phyloP scores from a whole-genome alignment of 2,113 vertebrate genomes.

The Macrotis lagotis region DNA sequence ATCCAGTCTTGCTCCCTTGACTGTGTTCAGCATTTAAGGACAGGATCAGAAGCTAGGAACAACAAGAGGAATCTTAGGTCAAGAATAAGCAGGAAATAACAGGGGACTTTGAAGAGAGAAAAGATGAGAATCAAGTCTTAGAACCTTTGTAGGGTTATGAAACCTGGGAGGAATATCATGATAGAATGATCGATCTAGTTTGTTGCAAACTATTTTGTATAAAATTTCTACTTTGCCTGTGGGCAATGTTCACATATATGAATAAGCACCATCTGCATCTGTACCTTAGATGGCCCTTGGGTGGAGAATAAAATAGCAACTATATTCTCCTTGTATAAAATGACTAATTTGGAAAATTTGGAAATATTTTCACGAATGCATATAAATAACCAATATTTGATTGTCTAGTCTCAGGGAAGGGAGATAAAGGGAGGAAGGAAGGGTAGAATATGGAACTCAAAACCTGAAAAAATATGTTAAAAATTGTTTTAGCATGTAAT shows the following conservation, averaged over 20 bases:
- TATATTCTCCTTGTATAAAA: too few species aligned
- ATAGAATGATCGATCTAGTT: background rate
- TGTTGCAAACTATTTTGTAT: background rate
- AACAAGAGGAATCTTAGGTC: background rate
- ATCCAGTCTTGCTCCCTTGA: too few species aligned
- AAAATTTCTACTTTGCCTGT: background rate
- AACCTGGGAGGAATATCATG: background rate
- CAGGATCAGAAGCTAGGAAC: background rate
- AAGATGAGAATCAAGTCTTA: background rate
- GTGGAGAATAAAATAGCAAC: background rate
- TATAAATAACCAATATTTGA: too few species aligned
- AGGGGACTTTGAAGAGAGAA: background rate
- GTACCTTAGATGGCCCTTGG: background rate
- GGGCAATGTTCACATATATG: background rate
- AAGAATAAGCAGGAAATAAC: background rate
- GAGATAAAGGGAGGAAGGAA: too few species aligned
- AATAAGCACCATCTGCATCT: background rate
- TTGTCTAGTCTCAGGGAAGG: too few species aligned
- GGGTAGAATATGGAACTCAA: too few species aligned
- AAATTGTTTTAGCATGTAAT: too few species aligned
- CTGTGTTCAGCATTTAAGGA: background rate
- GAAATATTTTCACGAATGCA: too few species aligned
- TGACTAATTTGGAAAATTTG: too few species aligned
- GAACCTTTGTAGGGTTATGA: background rate
- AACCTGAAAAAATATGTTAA: too few species aligned